Conservation (phyloP, 2,113 vertebrate genomes). For the Pardalotus punctatus region DNA sequence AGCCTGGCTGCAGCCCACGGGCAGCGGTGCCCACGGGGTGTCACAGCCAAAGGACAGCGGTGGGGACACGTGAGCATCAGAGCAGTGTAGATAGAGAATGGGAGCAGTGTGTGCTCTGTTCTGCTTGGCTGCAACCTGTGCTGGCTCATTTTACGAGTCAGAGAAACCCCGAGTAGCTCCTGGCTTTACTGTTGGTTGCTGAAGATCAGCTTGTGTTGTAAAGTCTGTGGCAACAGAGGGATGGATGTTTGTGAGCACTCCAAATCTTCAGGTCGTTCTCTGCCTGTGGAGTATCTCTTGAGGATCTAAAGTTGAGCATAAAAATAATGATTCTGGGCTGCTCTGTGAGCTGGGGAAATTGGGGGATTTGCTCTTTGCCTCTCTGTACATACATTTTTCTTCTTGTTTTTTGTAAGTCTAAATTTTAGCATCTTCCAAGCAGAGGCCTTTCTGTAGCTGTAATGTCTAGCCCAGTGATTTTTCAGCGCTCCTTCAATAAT, state of each 20-base stretch:
- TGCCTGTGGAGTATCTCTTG: not conserved
- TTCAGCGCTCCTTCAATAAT: not conserved
- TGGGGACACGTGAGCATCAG: not conserved
- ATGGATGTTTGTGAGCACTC: fast-evolving
- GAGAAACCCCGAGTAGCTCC: not conserved
- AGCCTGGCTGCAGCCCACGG: not conserved
- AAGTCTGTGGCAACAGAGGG: not conserved
- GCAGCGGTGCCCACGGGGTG: not conserved
- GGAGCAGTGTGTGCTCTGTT: not conserved
- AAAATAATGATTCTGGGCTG: not conserved
- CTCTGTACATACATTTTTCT: not conserved
- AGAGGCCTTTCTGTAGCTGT: not conserved
- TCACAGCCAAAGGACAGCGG: fast-evolving
- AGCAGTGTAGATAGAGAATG: fast-evolving
- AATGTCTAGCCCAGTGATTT: not conserved
- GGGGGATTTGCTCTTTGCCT: not conserved
- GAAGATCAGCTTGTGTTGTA: not conserved
- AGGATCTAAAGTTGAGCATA: not conserved
- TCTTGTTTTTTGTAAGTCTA: not conserved
- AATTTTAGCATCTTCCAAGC: not conserved
- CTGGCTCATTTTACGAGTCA: not conserved
- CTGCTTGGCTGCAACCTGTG: not conserved
- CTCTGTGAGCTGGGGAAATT: not conserved
- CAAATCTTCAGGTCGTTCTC: not conserved
- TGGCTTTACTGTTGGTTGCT: not conserved